These are phyloP conservation scores for Tiphia femorata DNA, from an alignment of 2,888 invertebrate species.

Conservation along the genomic window DNA sequence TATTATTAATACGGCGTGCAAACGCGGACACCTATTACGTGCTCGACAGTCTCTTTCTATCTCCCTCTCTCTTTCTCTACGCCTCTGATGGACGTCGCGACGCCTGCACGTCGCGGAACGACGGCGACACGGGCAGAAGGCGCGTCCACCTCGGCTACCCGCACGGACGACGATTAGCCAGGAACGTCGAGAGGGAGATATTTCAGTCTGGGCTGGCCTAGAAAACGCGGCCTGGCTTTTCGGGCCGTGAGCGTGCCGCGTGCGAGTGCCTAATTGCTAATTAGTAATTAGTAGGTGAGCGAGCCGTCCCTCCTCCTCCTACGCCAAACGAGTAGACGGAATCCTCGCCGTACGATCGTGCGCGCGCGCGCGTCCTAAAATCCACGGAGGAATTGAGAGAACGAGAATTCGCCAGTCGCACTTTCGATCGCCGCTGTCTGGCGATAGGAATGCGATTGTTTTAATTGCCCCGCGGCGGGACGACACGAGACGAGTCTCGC, in stretches of 20 bases:
- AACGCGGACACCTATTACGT: too few relatives aligned
- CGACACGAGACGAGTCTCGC: too few relatives aligned
- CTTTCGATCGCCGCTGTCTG: too few relatives aligned
- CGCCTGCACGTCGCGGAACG: not conserved
- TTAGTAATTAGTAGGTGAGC: constrained; percentile 52
- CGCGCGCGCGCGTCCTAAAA: constrained; percentile 1
- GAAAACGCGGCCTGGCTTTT: constrained; percentile 39
- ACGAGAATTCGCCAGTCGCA: constrained; percentile 1
- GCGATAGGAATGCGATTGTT: too few relatives aligned
- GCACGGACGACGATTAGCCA: constrained; percentile 36
- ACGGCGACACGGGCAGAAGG: not conserved
- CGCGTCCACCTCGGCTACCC: constrained; percentile 1
- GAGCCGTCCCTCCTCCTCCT: constrained; percentile 3
- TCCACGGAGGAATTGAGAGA: not conserved
- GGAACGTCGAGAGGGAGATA: constrained; percentile 43
- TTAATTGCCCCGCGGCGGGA: not conserved
- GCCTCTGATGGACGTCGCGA: too few relatives aligned
- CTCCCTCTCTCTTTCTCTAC: too few relatives aligned
- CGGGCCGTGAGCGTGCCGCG: constrained; percentile 8
- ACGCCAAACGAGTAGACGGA: too few relatives aligned
- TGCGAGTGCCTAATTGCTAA: constrained; percentile 53
- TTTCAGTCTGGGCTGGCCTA: constrained; percentile 44
- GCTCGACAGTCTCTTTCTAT: too few relatives aligned
- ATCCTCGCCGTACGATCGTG: too few relatives aligned
- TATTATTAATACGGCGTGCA: too few relatives aligned